Percentiles rank a stretch among this genome's conserved stretches.
phyloP scores from a whole-genome alignment of 92 coral and sea anemone genomes.

The Virgularia gustaviana region DNA sequence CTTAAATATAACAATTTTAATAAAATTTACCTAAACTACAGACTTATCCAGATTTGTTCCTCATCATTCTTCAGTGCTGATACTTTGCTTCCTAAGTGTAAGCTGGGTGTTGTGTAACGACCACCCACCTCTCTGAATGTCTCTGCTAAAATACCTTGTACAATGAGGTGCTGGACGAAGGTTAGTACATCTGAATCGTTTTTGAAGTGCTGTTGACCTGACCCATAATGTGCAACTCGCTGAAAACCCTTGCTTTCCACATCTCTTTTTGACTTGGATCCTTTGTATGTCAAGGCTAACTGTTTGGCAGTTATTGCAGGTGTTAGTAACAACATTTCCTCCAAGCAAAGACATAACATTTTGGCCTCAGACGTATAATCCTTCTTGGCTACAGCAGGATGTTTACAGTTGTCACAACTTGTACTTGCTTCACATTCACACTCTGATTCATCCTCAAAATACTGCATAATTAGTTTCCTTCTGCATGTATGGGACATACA shows the following conservation, averaged over 20 bases:
- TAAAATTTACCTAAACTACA: too few relatives aligned
- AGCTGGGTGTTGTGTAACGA: not conserved
- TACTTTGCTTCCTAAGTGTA: not conserved
- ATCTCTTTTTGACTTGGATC: not conserved
- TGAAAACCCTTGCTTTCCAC: not conserved
- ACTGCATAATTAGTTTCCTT: not conserved
- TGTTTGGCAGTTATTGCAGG: not conserved
- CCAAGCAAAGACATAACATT: not conserved
- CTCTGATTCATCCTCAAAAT: not conserved
- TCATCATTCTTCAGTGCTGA: not conserved
- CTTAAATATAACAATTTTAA: too few relatives aligned
- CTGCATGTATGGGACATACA: not conserved
- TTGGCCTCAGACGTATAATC: not conserved
- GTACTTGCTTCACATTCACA: not conserved
- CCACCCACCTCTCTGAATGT: not conserved
- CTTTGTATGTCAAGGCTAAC: not conserved
- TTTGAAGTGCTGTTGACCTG: not conserved
- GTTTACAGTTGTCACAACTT: not conserved
- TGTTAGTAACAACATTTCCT: not conserved
- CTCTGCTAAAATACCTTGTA: not conserved
- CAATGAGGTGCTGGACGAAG: not conserved
- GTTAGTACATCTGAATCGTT: not conserved
- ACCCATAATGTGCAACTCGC: not conserved
- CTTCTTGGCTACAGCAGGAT: not conserved
- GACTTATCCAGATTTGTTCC: too few relatives aligned